Conservation (phyloP, 2,888 invertebrate genomes). For the Heliconius cydno region DNA sequence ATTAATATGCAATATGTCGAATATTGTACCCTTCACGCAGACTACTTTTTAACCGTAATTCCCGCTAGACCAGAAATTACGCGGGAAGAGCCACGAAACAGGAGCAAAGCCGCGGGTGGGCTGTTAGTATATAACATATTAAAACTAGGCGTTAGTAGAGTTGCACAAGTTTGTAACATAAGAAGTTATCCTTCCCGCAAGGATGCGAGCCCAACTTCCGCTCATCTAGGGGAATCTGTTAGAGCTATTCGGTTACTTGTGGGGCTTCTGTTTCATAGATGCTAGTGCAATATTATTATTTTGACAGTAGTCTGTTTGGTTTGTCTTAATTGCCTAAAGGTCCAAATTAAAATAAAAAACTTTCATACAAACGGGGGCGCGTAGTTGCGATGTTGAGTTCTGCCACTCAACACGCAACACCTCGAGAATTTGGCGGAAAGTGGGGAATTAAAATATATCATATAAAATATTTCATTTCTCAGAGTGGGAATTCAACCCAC, state of each 20-base stretch:
- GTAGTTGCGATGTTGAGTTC: no score
- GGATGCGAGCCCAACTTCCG: constrained; percentile 28
- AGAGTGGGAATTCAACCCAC: background rate
- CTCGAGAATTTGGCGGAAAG: no score
- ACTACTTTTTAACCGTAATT: no score
- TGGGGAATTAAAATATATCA: no score
- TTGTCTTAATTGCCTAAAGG: background rate
- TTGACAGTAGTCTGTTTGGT: background rate
- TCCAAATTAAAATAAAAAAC: background rate
- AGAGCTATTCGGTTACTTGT: constrained; percentile 1
- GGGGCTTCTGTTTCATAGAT: constrained; percentile 15
- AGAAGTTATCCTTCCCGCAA: constrained; percentile 23
- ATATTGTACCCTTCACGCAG: no score
- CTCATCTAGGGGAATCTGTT: constrained; percentile 23
- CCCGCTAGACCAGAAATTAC: no score
- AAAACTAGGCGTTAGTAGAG: background rate
- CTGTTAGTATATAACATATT: background rate
- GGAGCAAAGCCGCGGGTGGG: background rate
- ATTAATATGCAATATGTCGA: no score
- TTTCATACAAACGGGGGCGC: no score
- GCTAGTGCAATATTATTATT: background rate
- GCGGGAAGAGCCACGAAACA: no score
- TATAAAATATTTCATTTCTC: background rate
- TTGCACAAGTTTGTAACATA: constrained; percentile 14
- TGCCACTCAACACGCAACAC: no score